Base-by-base conservation (phyloP, 2,888 invertebrate species). In the Alviniconcha strummeri region DNA sequence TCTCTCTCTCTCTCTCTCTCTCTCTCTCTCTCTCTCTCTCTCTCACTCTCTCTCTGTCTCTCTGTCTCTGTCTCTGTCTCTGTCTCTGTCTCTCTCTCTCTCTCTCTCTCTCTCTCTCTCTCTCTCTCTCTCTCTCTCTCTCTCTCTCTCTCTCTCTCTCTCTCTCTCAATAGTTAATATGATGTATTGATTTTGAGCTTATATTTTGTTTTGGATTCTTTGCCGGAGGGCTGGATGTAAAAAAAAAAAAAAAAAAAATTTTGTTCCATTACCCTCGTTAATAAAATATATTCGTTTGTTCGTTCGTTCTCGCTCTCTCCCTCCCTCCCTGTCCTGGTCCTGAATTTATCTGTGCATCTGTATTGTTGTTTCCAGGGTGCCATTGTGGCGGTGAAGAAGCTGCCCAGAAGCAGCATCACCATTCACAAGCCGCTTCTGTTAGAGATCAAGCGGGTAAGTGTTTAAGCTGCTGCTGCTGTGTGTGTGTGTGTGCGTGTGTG, bases 331-430 rank as follows among this genome's bases (percentile, higher is more conserved):
- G n/a, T 57, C 19, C 69, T 69, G n/a, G 13, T 60, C 60, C 36
- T 36, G 36, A 60, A 13, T 60, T 60, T 60, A 11, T 8, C 60
- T 57, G 76, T 76, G 74, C 54, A 55, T 75, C 54, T 55, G 54
- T 54, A 17, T 11, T 19, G 4, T 15, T 15, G 76, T 77, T 77
- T 77, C 7, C 93, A 96, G 95, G 95, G 95, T 71, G 95, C 95
- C 52, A 96, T 97, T 89, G 97, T 98, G 5, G 97, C 98, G 4
- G 96, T 98, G 85, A 98, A 98, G 94, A 95, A 95, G 79, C 95
- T 97, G 82, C 96, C 97, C 84, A 96, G 96, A 92, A 95, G 95
- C 71, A 91, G 91, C 81, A 90, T 98, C 81, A 97, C 97, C 87
- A 95, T 98, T n/a, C 97, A 96, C 11, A 96, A 98, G 85, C 96